Evolutionary conservation across 1,140 invertebrate species (phyloP).

Genomic region (Callitettix versicolor): DNA sequence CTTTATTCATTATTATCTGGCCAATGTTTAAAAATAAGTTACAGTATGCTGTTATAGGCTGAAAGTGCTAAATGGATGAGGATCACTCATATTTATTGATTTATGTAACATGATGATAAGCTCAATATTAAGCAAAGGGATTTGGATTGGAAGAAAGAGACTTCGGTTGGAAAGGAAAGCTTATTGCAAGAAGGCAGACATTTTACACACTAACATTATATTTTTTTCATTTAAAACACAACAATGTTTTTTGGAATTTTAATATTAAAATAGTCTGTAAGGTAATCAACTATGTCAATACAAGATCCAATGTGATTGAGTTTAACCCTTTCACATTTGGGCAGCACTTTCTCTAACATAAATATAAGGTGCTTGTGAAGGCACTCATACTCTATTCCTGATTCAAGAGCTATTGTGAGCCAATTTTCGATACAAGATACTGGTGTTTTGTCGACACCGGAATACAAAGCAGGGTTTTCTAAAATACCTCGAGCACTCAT

Average conservation of each 20-base stretch:
- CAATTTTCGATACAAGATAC: constrained; percentile 72
- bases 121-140: too few species aligned
- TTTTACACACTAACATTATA: too few species aligned
- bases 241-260: constrained; percentile 1
- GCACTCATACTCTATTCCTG: constrained; percentile 55
- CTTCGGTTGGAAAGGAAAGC: too few species aligned
- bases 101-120: too few species aligned
- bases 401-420: constrained; percentile 58
- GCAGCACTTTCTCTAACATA: constrained; percentile 76
- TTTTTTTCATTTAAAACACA: too few species aligned
- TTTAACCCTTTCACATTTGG: constrained; percentile 51
- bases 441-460: constrained; percentile 56
- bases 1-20: too few species aligned
- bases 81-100: too few species aligned
- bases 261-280: constrained; percentile 31
- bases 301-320: constrained; percentile 70
- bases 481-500: constrained; percentile 87
- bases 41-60: too few species aligned
- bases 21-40: too few species aligned
- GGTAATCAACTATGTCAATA: constrained; percentile 56
- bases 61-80: too few species aligned
- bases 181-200: too few species aligned
- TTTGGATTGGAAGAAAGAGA: too few species aligned
- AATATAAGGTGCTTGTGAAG: constrained; percentile 92
- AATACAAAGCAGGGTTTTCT: constrained; percentile 82